Evolutionary conservation across 92 coral and sea anemone genomes (phyloP).

Genomic region (Siderastrea radians): DNA sequence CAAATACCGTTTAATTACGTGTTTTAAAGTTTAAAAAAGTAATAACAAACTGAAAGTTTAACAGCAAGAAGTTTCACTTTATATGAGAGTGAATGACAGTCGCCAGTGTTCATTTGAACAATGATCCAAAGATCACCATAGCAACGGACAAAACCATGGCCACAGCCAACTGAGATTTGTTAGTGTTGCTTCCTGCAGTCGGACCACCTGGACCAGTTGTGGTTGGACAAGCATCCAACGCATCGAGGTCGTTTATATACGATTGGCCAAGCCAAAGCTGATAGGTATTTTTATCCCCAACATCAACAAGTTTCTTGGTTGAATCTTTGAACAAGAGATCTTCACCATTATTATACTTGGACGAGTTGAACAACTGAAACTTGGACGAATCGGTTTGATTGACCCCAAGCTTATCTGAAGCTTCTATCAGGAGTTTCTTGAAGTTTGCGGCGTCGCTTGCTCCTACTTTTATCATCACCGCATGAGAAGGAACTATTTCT

Average conservation of each 20-base stretch:
- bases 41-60: not conserved
- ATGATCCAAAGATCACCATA: not conserved
- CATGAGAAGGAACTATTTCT: constrained; percentile 34
- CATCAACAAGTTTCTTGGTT: constrained; percentile 39
- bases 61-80: not conserved
- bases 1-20: too few species aligned
- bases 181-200: not conserved
- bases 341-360: not conserved
- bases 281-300: constrained; percentile 36
- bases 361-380: constrained; percentile 49
- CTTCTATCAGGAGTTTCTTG: constrained; percentile 34
- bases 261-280: constrained; percentile 25
- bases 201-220: not conserved
- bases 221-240: not conserved
- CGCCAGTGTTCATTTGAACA: not conserved
- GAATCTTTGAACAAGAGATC: constrained; percentile 68
- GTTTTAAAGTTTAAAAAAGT: not conserved
- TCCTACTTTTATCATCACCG: constrained; percentile 50
- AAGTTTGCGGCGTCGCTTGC: not conserved
- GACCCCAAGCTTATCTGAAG: constrained; percentile 30
- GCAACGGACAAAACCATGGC: not conserved
- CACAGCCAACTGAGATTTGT: not conserved
- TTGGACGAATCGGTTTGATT: constrained; percentile 17
- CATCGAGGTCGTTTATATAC: constrained; percentile 2
- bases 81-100: too few species aligned